Evolutionary conservation across 2,888 invertebrate species (phyloP).

Genomic region (Caenorhabditis uteleia): DNA sequence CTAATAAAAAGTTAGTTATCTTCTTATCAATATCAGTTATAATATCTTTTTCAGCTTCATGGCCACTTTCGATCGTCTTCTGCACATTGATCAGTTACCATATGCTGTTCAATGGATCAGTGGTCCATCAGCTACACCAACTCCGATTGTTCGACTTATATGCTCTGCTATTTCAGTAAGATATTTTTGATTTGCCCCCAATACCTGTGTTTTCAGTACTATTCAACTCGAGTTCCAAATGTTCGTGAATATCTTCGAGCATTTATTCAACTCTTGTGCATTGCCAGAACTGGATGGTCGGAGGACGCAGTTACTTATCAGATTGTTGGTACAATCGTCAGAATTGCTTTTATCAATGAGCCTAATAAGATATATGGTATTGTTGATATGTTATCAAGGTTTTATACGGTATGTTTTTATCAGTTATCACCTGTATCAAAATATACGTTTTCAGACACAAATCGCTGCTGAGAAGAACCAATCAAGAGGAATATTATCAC

Average conservation of each 20-base stretch:
- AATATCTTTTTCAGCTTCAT: conserved; percentile 51
- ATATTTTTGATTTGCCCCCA: background rate
- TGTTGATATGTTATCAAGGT: conserved; percentile 40
- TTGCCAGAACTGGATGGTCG: conserved; percentile 41
- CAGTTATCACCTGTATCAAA: background rate
- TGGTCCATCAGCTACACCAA: conserved; percentile 60
- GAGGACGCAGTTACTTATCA: conserved; percentile 43
- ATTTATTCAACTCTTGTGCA: conserved; percentile 44
- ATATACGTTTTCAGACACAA: conserved; percentile 21
- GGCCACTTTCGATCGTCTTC: conserved; percentile 55
- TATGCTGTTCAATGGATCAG: conserved; percentile 63
- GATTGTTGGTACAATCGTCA: conserved; percentile 42
- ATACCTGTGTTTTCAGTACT: conserved; percentile 28
- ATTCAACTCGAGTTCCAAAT: conserved; percentile 20
- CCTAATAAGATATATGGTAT: conserved; percentile 46
- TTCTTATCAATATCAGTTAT: background rate
- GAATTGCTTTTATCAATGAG: conserved; percentile 56
- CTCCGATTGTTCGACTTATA: conserved; percentile 59
- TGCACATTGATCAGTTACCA: conserved; percentile 62
- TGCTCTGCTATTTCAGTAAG: conserved; percentile 56
- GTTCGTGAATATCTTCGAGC: conserved; percentile 36
- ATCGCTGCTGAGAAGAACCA: conserved; percentile 39
- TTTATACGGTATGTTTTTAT: conserved; percentile 47
- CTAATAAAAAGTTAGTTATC: conserved; percentile 32
- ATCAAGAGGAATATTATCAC: conserved; percentile 54